phyloP scores from a whole-genome alignment of 2,888 invertebrate genomes.

The Ceriagrion tenellum region DNA sequence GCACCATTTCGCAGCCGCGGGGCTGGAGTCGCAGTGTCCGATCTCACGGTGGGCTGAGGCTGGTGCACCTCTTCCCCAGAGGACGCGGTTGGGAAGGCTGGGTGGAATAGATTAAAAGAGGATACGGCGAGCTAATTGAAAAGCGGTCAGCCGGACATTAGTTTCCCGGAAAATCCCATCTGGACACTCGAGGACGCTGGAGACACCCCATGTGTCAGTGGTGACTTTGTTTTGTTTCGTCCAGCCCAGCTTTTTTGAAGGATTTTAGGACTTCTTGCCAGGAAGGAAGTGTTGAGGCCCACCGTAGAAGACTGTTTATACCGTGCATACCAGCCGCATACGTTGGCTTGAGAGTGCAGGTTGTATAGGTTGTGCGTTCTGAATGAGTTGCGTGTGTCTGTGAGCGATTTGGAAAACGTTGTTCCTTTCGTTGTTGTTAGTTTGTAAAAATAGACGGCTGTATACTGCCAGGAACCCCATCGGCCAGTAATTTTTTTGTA shows the following conservation, averaged over 20 bases:
- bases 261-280: not conserved
- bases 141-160: slow-evolving; percentile 71
- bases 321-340: not conserved
- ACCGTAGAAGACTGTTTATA: not conserved
- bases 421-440: not conserved
- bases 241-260: no score
- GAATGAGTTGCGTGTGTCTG: no score
- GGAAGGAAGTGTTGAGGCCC: not conserved
- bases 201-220: no score
- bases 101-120: not conserved
- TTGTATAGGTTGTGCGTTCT: slow-evolving; percentile 1
- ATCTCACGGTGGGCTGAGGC: not conserved
- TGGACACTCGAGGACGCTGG: no score
- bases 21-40: not conserved
- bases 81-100: not conserved
- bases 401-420: not conserved
- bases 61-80: not conserved
- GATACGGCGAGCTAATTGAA: no score
- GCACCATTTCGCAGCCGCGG: not conserved
- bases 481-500: not conserved
- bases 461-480: not conserved
- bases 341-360: not conserved
- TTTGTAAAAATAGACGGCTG: not conserved
- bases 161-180: slow-evolving; percentile 71
- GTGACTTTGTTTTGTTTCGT: no score